Base-by-base conservation (phyloP, 2,888 invertebrate genomes). In the Mimachlamys varia region DNA sequence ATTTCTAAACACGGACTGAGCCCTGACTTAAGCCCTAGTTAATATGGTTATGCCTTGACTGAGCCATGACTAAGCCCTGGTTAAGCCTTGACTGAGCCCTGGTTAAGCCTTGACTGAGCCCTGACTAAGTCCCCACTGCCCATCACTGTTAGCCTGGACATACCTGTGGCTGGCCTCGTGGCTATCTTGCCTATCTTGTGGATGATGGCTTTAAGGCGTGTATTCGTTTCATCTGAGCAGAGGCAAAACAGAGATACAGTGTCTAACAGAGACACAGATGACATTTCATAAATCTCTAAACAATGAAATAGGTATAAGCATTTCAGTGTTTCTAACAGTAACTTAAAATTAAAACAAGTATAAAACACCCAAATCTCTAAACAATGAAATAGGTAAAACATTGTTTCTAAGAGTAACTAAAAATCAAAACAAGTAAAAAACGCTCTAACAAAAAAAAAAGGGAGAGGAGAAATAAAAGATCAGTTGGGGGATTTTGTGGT, bases 181-280 rank as follows among this genome's bases (percentile, higher is more conserved):
- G 33, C 76, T 76, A 76, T 76, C 76, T 76, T 76, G 27, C 76
- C 76, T 33, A 76, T 76, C 76, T 76, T 76, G 76, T 76, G 27
- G 76, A 76, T 76, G 76, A 76, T 76, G 76, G 76, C 33, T 27
- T 76, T 76, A 33, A 76, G 76, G 76, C 76, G 76, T 7, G 76
- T 76, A 76, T 76, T 76, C 33, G 76, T 76, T 33, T 76, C 76
- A 76, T 76, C 76, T 76, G 76, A 76, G 76, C 76, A 10, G 76
- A 76, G 76, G 76, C 76, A 76, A 76, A 76, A 76, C 76, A 76
- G 76, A 76, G 76, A 76, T 76, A 76, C 17, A 76, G 22, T 33
- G 33, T 76, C 76, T 76, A 33, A 33, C 33, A 76, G 33, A 33
- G 33, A 5, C 0, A 27, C 19, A 22, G 22, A 19, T 17, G 15